These are phyloP conservation scores for Apamea anceps DNA, from an alignment of 2,888 invertebrate species.

Conservation along the genomic window DNA sequence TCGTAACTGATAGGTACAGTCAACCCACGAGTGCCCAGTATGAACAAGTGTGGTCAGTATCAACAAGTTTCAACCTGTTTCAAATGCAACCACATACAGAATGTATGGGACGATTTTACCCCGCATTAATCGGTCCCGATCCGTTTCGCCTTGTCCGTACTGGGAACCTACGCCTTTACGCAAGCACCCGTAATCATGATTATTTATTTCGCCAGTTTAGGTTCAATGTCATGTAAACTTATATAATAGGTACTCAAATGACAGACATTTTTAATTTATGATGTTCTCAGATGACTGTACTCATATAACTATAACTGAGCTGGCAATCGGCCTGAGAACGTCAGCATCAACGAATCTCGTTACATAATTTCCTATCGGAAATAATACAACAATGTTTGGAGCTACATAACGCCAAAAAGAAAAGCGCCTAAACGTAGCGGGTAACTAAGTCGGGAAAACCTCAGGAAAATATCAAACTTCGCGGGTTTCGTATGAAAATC, in stretches of 20 bases:
- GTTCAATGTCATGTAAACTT: conserved; percentile 27
- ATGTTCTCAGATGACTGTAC: conserved; percentile 30
- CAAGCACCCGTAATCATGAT: neutral
- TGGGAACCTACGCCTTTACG: neutral
- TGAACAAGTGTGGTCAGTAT: no score
- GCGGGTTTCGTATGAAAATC: conserved; percentile 15
- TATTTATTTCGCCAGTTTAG: conserved; percentile 6
- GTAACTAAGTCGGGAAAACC: conserved; percentile 8
- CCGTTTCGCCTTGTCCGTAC: neutral
- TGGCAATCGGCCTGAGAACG: conserved; percentile 49
- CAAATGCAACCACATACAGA: neutral
- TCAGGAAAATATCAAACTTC: conserved; percentile 20
- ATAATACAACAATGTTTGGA: conserved; percentile 29
- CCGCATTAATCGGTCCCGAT: neutral
- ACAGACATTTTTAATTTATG: conserved; percentile 9
- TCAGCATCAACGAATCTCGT: conserved; percentile 36
- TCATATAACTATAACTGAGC: conserved; percentile 29
- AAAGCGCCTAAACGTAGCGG: conserved; percentile 13
- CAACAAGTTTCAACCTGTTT: neutral
- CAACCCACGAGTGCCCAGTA: neutral
- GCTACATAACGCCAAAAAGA: conserved; percentile 26
- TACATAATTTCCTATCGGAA: conserved; percentile 37
- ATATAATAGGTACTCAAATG: conserved; percentile 19
- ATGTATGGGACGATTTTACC: neutral
- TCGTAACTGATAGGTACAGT: neutral